phyloP scores from a whole-genome alignment of 2,113 vertebrate species.

The Corythaeola cristata region DNA sequence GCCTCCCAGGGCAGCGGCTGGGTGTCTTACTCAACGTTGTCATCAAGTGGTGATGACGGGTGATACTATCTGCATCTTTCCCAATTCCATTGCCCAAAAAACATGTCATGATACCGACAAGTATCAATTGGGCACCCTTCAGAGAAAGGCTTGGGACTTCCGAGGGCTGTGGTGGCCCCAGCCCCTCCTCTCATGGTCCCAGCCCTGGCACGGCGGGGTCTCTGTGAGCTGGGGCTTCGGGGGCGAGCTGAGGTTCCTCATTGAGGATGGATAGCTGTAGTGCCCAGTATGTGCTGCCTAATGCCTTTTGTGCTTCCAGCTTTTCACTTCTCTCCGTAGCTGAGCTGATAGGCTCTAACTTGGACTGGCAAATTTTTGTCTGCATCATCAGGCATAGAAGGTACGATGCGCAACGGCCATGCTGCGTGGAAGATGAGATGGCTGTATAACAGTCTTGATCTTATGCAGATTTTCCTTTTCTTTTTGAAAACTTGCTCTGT shows the following conservation, averaged over 20 bases:
- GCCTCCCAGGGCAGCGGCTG: neutral
- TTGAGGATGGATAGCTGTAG: neutral
- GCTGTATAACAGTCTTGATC: neutral
- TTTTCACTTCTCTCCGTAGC: neutral
- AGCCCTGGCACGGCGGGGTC: rapidly evolving
- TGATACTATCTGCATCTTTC: neutral
- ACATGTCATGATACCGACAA: neutral
- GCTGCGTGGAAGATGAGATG: neutral
- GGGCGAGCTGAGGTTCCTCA: neutral
- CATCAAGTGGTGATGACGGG: neutral
- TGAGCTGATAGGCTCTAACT: neutral
- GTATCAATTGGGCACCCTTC: neutral
- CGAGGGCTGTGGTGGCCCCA: neutral
- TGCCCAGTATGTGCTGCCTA: neutral
- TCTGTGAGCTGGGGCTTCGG: rapidly evolving
- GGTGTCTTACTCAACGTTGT: neutral
- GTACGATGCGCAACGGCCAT: neutral
- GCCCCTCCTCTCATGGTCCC: neutral
- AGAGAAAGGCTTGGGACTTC: neutral
- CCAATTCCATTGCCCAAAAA: neutral
- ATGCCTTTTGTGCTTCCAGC: neutral
- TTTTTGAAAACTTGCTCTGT: neutral
- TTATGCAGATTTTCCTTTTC: neutral
- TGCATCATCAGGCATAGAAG: neutral
- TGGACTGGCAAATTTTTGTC: neutral